Base-by-base conservation (phyloP, 2,888 invertebrate species). In the Pollenia angustigena region DNA sequence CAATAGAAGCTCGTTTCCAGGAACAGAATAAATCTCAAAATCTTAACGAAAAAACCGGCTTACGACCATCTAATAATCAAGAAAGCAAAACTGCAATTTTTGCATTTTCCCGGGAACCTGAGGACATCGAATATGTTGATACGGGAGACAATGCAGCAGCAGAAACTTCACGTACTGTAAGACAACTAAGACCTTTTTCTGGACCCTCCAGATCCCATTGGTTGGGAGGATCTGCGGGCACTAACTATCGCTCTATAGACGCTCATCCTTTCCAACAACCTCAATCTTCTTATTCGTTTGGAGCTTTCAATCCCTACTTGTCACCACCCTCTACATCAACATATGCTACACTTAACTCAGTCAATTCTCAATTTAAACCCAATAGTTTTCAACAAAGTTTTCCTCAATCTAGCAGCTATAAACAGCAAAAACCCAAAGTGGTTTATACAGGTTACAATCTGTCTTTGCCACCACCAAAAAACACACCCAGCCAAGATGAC, bases 291-390 rank as follows among this genome's bases (percentile, higher is more conserved):
- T 91, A 89, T 66, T 89, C 90, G 6, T 92, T 92, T 64, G 92
- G 92, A 2, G 87, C 84, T 1, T 93, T 90, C 68, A 92, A 93
- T 89, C 93, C 92, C 0, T 93, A 91, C 74, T 88, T 93, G 0
- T 89, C 91, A 9, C 92, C 93, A 7, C 92, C 93, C 0, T 89
- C 89, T 0, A 90, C 84, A 0, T 58, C 87, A 11, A n/a, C 78
- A 7, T 87, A 81, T 89, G 58, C 87, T 18, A 50, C 84, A 2
- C 23, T 84, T 0, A 87, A 87, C 48, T 88, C 88, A 50, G n/a
- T 88, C 60, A 68, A 85, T 50, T 48, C 75, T 1, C 72, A 74
- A 0, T 80, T 80, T 52, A 85, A 87, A 11, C 78, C 82, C 12
- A 83, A 83, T 54, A 79, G 42, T 10, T 85, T 66, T 79, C 87